Conservation (phyloP, 2,888 invertebrate species). For the Chaetogeoica ovagalla region DNA sequence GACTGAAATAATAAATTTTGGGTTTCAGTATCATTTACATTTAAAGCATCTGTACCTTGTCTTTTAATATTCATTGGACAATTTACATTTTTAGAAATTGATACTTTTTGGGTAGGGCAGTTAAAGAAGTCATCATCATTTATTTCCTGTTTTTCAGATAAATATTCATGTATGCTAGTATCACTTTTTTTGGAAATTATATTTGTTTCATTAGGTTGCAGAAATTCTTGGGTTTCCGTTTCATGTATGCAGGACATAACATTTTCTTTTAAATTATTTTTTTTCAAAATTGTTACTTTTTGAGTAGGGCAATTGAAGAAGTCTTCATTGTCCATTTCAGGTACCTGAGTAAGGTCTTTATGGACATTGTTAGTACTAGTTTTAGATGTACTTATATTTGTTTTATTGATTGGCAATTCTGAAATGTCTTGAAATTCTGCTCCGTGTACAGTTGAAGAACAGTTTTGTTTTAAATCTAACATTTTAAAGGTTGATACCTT, state of each 20-base stretch:
- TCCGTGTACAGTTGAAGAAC: background rate
- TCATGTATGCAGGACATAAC: background rate
- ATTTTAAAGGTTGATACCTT: background rate
- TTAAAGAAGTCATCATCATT: slow-evolving; percentile 5
- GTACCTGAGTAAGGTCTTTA: background rate
- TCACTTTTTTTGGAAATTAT: no score
- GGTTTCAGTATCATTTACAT: background rate
- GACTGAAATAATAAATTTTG: background rate
- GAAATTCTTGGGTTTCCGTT: background rate
- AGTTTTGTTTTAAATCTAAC: background rate
- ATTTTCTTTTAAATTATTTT: background rate
- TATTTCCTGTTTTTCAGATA: background rate
- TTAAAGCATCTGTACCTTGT: background rate
- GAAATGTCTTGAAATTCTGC: background rate
- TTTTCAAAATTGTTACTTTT: background rate
- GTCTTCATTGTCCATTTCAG: background rate
- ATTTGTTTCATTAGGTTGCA: background rate
- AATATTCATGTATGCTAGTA: no score
- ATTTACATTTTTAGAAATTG: background rate
- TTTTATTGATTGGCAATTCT: background rate
- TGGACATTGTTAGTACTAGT: background rate
- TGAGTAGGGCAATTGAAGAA: slow-evolving; percentile 26
- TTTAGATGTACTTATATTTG: background rate
- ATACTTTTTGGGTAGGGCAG: slow-evolving; percentile 15
- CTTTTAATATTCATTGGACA: background rate